Conservation (phyloP, 2,888 invertebrate genomes). For the Thera britannica region DNA sequence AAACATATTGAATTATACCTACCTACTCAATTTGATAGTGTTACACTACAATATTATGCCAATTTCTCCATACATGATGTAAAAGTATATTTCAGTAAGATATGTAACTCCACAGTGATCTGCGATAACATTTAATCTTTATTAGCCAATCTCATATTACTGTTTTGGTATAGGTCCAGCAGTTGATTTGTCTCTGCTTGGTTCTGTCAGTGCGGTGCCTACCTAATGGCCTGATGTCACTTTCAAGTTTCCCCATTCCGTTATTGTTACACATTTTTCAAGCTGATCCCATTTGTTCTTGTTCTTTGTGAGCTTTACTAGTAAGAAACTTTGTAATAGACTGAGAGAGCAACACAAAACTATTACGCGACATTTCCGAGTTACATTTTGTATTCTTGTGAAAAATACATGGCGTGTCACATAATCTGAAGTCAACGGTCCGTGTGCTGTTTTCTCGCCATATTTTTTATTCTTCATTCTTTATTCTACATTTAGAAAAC, state of each 20-base stretch:
- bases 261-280: constrained; percentile 74
- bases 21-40: too few relatives aligned
- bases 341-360: constrained; percentile 52
- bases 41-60: too few relatives aligned
- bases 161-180: neutral
- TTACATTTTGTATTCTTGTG: constrained; percentile 42
- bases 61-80: too few relatives aligned
- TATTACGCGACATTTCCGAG: constrained; percentile 45
- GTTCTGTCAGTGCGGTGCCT: constrained; percentile 51
- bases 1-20: too few relatives aligned
- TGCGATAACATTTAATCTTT: too few relatives aligned
- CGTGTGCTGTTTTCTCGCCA: constrained; percentile 17
- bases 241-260: constrained; percentile 70
- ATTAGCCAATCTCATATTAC: too few relatives aligned
- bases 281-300: constrained; percentile 69
- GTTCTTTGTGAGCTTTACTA: constrained; percentile 55
- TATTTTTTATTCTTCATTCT: constrained; percentile 8
- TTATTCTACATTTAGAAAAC: too few relatives aligned
- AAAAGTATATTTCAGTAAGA: too few relatives aligned
- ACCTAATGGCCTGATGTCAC: constrained; percentile 70
- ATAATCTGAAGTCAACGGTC: constrained; percentile 24
- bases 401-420: constrained; percentile 37
- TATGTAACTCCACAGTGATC: too few relatives aligned
- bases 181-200: constrained; percentile 15
- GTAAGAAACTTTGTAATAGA: constrained; percentile 61